Evolutionary conservation across 2,888 invertebrate genomes (phyloP), one percentile per base, ranked within the genome.

Genomic region (Monopis laevigella): DNA sequence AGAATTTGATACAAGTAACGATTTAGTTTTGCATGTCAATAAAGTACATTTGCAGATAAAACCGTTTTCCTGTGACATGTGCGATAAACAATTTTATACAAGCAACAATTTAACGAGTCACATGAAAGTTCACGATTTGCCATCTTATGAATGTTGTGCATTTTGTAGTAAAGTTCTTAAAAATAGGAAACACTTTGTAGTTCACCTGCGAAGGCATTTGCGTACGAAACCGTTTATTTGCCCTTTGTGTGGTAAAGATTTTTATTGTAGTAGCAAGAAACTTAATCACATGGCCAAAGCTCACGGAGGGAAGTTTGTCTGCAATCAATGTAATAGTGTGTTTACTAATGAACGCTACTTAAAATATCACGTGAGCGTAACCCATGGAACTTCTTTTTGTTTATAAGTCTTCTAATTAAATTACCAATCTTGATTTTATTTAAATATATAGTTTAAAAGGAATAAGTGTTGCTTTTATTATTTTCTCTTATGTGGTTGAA

Each of bases 51-150:
- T 80, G 40, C 69, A 69, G 56, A 73, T 78, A 30, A 78, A 75
- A 55, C 75, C 78, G 0, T 77, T 70, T 45, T 49, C 47, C 38
- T 80, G 78, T 44, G 77, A 78, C 36, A 78, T 80, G 78, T 78
- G 78, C 17, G 72, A 75, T 0, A 56, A 51, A 34, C 58, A 66
- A n/a, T 78, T 70, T 47, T 77, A 78, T 39, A 68, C 74, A 0
- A 69, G 72, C 35, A 52, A 53, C 3, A 68, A 74, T 49, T 52
- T 78, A 47, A 57, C 41, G n/a, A 52, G 56, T 39, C 78, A 80
- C 43, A 72, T 71, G 47, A 65, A 52, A 35, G 47, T 74, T 1
- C 78, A 80, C 39, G 63, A 53, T 51, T 44, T 65, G 34, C 48
- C 36, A 3, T 56, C 57, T 0, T 66, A 56, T 35, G 77, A 78